Percentiles rank a stretch among this genome's conserved stretches.
These are phyloP conservation scores for Dryobates pubescens DNA, from an alignment of 2,797 vertebrate species.

Conservation along the genomic window DNA sequence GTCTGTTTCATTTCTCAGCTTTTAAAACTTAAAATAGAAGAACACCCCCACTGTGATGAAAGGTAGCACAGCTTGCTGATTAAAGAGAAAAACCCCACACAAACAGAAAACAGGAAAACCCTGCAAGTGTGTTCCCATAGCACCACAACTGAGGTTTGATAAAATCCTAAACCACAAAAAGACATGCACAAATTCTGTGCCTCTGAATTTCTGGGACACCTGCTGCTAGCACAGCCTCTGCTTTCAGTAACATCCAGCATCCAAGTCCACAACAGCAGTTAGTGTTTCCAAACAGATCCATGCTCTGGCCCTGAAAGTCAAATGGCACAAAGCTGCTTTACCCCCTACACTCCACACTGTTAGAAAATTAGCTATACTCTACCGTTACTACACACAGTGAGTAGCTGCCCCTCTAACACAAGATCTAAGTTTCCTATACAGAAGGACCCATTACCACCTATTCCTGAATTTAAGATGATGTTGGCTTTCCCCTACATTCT, in stretches of 20 bases:
- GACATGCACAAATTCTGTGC: neutral
- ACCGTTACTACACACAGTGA: neutral
- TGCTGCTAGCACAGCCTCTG: neutral
- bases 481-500: neutral
- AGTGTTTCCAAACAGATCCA: neutral
- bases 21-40: neutral
- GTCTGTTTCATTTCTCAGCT: neutral
- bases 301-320: fast-evolving
- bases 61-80: constrained; percentile 9
- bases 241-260: neutral
- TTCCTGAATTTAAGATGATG: neutral
- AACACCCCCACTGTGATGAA: neutral
- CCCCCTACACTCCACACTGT: fast-evolving
- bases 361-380: neutral
- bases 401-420: neutral
- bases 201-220: neutral
- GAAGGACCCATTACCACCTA: neutral
- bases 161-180: neutral
- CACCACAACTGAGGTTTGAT: neutral
- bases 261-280: neutral
- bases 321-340: neutral
- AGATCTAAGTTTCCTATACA: neutral
- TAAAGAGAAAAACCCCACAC: neutral
- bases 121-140: neutral
- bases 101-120: neutral